phyloP scores from a whole-genome alignment of 2,113 vertebrate genomes.

The Eleginops maclovinus region DNA sequence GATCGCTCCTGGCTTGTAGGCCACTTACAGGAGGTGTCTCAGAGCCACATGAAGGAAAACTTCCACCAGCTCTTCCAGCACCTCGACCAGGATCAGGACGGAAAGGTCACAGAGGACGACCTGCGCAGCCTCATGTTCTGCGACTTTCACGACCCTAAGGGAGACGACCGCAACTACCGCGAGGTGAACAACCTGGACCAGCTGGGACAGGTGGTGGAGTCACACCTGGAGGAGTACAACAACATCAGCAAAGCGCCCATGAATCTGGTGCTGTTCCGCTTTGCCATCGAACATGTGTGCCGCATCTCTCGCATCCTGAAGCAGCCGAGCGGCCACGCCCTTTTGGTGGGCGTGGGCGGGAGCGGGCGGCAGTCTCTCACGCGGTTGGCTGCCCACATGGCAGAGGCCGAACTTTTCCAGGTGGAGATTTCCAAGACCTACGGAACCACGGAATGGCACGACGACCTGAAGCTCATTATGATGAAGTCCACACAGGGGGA shows the following conservation, averaged over 20 bases:
- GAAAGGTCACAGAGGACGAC: slow-evolving; percentile 89
- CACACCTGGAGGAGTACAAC: slow-evolving; percentile 91
- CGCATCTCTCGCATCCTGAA: slow-evolving; percentile 91
- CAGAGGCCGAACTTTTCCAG: slow-evolving; percentile 88
- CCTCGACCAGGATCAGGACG: slow-evolving; percentile 87
- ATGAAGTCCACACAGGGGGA: slow-evolving; percentile 88
- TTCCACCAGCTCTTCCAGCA: slow-evolving; percentile 88
- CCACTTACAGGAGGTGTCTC: slow-evolving; percentile 82
- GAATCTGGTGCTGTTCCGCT: slow-evolving; percentile 92
- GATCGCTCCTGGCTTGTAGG: slow-evolving; percentile 89
- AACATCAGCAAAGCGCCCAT: slow-evolving; percentile 91
- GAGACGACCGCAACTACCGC: slow-evolving; percentile 88
- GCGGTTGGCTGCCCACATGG: slow-evolving; percentile 90
- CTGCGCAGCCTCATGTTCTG: slow-evolving; percentile 94
- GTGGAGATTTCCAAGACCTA: slow-evolving; percentile 93
- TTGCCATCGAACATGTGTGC: slow-evolving; percentile 93
- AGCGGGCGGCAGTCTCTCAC: slow-evolving; percentile 93
- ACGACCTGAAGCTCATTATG: slow-evolving; percentile 90
- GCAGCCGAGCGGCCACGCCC: slow-evolving; percentile 90
- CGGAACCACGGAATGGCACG: slow-evolving; percentile 86
- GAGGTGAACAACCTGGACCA: slow-evolving; percentile 84
- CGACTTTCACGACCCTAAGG: slow-evolving; percentile 91
- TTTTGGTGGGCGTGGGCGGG: slow-evolving; percentile 92
- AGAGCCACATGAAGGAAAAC: slow-evolving; percentile 84
- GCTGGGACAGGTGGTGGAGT: slow-evolving; percentile 86